phyloP scores from a whole-genome alignment of 2,113 vertebrate genomes.

The Vidua chalybeata region DNA sequence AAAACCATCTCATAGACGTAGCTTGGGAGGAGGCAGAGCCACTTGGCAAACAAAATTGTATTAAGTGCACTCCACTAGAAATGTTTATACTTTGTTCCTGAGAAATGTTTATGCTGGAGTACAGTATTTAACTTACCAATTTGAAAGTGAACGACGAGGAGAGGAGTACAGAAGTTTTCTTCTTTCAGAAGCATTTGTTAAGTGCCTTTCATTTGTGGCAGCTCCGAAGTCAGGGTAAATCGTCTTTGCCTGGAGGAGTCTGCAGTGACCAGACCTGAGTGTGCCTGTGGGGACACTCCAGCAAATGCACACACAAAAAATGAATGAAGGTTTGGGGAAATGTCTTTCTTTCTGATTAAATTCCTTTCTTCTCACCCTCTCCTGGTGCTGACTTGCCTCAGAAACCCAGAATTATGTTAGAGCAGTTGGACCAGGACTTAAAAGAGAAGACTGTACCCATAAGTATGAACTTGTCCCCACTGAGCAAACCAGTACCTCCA shows the following conservation, averaged over 20 bases:
- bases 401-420: neutral
- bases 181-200: conserved; percentile 45
- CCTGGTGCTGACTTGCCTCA: neutral
- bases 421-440: neutral
- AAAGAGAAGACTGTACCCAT: neutral
- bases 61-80: conserved; percentile 66
- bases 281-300: neutral
- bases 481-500: neutral
- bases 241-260: neutral
- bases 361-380: neutral
- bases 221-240: conserved; percentile 2
- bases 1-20: conserved; percentile 22
- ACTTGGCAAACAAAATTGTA: conserved; percentile 63
- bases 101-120: conserved; percentile 62
- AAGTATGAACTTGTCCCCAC: neutral
- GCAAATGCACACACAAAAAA: neutral
- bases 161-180: conserved; percentile 31
- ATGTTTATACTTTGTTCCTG: conserved; percentile 66
- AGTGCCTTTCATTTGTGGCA: neutral
- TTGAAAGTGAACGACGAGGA: conserved; percentile 37
- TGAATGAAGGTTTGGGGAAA: neutral
- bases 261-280: neutral
- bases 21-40: conserved; percentile 26
- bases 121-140: conserved; percentile 62
- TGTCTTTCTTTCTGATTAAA: neutral